Base-by-base conservation (phyloP, 2,113 vertebrate species). In the Oxyruncus cristatus region DNA sequence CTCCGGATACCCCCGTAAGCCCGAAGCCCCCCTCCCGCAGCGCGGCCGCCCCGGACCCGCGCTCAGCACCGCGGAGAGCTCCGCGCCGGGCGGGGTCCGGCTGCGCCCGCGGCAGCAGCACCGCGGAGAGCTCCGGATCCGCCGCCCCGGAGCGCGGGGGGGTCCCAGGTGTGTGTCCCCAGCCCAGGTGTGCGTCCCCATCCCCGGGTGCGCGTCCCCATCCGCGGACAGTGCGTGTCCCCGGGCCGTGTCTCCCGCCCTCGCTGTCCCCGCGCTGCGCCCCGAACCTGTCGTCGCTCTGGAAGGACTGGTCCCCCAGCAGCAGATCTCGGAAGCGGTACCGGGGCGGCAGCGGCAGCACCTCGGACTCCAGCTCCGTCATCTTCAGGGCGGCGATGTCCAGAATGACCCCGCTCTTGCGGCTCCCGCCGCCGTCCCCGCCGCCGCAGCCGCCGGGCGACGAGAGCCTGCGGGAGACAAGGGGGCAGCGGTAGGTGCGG, bases 271-370 rank as follows among this genome's bases (percentile, higher is more conserved):
- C 61, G 46, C 73, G 12, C 18, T 1, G 20, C 39, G 7, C 52
- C 59, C 74, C 97, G 94, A 98, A 99, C 99, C 99, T 99, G 98
- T 99, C 99, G 68, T 99, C 99, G 87, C 98, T 99, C 96, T 98
- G 99, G 96, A 99, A 99, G 27, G 98, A 98, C 97, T 99, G 99
- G 95, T 99, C 99, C n/a, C 99, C 99, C 61, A 99, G 97, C 86
- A 99, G 98, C 95, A 99, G 96, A 96, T 99, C 99, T 89, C 99
- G 98, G 98, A 99, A 99, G 84, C 99, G 99, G 97, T 99, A 99
- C 23, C 99, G 98, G 39, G 99, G 99, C 6, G 99, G 99, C 76
- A 99, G 97, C 11, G 99, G 99, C 83, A 99, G 98, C 84, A 99
- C 99, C 98, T 99, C 99, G 1, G 99, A 97, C 89, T 99, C 99